phyloP scores from a whole-genome alignment of 2,113 vertebrate genomes.

The Amblyopsis rosae region DNA sequence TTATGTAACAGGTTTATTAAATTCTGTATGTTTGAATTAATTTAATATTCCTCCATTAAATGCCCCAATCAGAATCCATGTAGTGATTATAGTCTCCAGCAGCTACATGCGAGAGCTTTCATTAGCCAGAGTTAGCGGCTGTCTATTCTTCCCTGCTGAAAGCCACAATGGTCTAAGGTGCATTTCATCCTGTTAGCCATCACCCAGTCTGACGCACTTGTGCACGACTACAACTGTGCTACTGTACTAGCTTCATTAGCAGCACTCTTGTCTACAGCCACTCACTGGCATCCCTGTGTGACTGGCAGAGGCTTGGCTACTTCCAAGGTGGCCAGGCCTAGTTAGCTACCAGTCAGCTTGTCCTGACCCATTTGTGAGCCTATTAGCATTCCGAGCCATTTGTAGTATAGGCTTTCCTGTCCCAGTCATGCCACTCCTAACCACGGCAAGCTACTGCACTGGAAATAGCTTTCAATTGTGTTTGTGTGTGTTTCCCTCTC shows the following conservation, averaged over 20 bases:
- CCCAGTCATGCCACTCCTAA: constrained; percentile 47
- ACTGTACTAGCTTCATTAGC: constrained; percentile 46
- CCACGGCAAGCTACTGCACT: constrained; percentile 56
- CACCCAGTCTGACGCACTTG: constrained; percentile 42
- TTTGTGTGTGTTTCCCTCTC: background rate
- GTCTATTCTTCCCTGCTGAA: background rate
- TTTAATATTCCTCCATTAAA: background rate
- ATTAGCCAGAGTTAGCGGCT: background rate
- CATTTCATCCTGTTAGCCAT: constrained; percentile 15
- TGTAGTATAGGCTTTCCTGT: constrained; percentile 46
- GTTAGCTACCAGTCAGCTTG: constrained; percentile 63
- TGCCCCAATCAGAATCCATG: background rate
- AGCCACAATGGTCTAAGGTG: constrained; percentile 6
- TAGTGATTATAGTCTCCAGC: background rate
- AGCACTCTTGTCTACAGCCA: constrained; percentile 30
- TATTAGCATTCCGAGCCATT: constrained; percentile 62
- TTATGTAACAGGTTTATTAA: background rate
- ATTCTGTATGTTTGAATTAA: background rate
- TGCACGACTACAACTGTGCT: constrained; percentile 22
- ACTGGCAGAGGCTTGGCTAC: constrained; percentile 37
- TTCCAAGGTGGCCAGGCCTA: constrained; percentile 43
- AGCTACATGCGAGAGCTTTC: background rate
- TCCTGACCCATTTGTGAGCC: constrained; percentile 63
- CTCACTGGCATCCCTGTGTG: constrained; percentile 33
- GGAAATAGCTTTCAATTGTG: constrained; percentile 48